Evolutionary conservation across 2,888 invertebrate genomes (phyloP), one percentile per base, ranked within the genome.

Genomic region (Sarcophaga subvicina): DNA sequence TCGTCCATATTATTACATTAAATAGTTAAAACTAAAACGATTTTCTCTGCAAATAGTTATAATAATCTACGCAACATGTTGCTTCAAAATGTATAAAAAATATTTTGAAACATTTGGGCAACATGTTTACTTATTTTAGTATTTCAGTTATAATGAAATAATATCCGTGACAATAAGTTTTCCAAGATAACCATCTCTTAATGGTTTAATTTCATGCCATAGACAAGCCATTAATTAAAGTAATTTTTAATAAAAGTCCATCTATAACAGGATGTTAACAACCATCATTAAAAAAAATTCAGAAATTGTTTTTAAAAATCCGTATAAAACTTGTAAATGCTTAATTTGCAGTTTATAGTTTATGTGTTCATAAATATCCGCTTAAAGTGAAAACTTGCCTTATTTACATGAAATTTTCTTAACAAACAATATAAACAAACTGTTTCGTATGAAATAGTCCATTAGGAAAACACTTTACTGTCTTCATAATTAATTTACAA

Each of bases 191-290:
- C 4, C 47, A 62, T 59, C 27, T 59, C 67, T 22, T 8, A n/a
- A 67, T 27, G 72, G 78, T 78, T 67, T 83, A 83, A 83, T 49
- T 47, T 62, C 25, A 17, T 20, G 14, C 17, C 37, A 27, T 5
- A 59, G 14, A 47, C 4, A 25, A 45, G 14, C n/a, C 25, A 22
- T 72, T 12, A 45, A 12, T 76, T 71, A 62, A 69, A 75, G 66
- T 25, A 59, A 66, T 45, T 27, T 66, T 45, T 60, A 76, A 45
- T 45, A 71, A 25, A 72, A 64, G 77, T 10, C 64, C 17, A 47
- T 8, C 54, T 27, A 77, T 66, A 73, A 83, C 83, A 83, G 83
- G 83, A 83, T 83, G 78, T 78, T 67, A 73, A 78, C 78, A 72
- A 67, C 60, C 66, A 72, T 60, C 73, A 78, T 63, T 72, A 73